A percentile compares a stretch with the other conserved stretches of the same genome.
Evolutionary conservation across 2,113 vertebrate species (phyloP).

Genomic region (Mobula hypostoma): DNA sequence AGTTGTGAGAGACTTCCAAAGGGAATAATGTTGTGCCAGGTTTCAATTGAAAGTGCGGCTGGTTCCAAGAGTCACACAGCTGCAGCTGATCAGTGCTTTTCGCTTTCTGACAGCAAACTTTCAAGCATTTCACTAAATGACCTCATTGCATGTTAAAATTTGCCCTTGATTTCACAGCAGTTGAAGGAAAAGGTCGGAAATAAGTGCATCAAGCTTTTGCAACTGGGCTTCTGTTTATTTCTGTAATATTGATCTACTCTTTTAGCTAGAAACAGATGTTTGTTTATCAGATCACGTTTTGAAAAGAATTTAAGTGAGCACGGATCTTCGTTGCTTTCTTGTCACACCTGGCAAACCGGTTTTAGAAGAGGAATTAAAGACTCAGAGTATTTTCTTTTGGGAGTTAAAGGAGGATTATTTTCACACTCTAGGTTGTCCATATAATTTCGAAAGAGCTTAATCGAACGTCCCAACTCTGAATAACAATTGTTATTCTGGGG

Average conservation of each 20-base stretch:
- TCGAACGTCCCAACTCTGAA: not conserved
- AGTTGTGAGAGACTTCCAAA: not conserved
- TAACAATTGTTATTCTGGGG: not conserved
- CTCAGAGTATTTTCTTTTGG: not conserved
- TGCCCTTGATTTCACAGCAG: not conserved
- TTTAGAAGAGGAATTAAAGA: not conserved
- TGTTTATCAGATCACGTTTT: not conserved
- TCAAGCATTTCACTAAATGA: not conserved
- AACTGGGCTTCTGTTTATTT: not conserved
- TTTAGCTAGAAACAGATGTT: slow-evolving; percentile 25
- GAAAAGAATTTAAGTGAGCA: not conserved
- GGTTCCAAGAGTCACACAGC: not conserved
- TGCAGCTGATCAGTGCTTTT: not conserved
- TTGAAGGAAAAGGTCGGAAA: not conserved
- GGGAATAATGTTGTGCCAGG: no score
- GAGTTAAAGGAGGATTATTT: not conserved
- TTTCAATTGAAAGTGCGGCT: not conserved
- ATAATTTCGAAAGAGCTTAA: not conserved
- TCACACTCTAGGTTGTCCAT: not conserved
- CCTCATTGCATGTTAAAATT: not conserved
- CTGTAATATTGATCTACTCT: not conserved
- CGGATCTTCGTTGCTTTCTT: not conserved
- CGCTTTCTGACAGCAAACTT: not conserved
- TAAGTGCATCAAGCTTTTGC: not conserved
- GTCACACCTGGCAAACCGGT: not conserved